These are phyloP conservation scores for Epinephelus awoara DNA, from an alignment of 2,797 vertebrate species.

Conservation along the genomic window DNA sequence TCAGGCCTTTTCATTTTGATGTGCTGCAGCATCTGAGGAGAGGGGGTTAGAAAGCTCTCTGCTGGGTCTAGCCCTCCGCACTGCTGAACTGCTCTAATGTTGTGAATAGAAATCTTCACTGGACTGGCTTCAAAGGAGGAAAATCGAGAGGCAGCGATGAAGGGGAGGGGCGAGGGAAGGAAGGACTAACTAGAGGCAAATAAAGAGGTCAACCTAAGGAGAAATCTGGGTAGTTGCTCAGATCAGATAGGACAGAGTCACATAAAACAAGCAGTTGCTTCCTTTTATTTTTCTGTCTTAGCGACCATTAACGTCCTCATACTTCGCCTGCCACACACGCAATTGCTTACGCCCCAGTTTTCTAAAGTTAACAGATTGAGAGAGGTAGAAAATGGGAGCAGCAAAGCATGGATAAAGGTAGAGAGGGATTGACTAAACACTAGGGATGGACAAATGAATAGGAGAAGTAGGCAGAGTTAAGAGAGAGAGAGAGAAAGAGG, in stretches of 20 bases:
- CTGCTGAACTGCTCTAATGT: conserved; percentile 68
- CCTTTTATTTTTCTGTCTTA: conserved; percentile 36
- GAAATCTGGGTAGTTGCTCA: conserved; percentile 32
- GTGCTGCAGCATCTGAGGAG: conserved; percentile 69
- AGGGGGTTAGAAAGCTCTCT: conserved; percentile 64
- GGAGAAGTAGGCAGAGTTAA: conserved; percentile 43
- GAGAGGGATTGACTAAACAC: conserved; percentile 64
- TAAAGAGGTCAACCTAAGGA: conserved; percentile 55
- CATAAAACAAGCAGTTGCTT: conserved; percentile 25
- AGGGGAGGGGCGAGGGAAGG: conserved; percentile 37
- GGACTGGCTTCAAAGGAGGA: conserved; percentile 72
- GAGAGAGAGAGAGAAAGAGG: neutral
- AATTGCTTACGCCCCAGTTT: conserved; percentile 79
- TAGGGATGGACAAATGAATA: conserved; percentile 72
- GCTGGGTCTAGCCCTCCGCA: conserved; percentile 66
- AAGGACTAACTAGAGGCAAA: conserved; percentile 48
- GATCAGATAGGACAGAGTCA: conserved; percentile 50
- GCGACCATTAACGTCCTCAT: conserved; percentile 49
- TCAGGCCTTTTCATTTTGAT: conserved; percentile 76
- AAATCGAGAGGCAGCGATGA: conserved; percentile 56
- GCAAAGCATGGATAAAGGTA: conserved; percentile 77
- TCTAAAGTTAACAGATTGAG: conserved; percentile 74
- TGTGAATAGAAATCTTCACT: conserved; percentile 76
- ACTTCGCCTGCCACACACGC: conserved; percentile 35
- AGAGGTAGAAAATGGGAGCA: conserved; percentile 80